A percentile compares a stretch with the other conserved stretches of the same genome.
phyloP scores from a whole-genome alignment of 2,888 invertebrate genomes.

The Ormyrus pomaceus region DNA sequence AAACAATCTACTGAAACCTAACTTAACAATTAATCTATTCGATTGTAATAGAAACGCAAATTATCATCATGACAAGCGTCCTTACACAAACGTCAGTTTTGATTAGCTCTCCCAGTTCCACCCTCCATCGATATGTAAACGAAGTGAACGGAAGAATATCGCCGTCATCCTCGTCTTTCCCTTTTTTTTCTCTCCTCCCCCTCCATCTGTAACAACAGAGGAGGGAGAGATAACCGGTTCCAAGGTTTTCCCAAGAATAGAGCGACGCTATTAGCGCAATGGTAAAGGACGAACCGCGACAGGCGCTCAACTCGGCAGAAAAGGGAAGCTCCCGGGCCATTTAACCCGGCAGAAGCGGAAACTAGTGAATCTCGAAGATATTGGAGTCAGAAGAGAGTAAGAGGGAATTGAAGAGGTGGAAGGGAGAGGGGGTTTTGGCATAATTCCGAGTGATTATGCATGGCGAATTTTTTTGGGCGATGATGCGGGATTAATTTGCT shows the following conservation, averaged over 20 bases:
- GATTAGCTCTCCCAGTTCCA: slow-evolving; percentile 18
- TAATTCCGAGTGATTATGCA: neutral
- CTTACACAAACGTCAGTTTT: slow-evolving; percentile 1
- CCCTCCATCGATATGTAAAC: slow-evolving; percentile 16
- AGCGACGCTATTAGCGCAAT: slow-evolving; percentile 30
- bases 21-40: slow-evolving; percentile 13
- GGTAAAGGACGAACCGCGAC: slow-evolving; percentile 15
- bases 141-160: slow-evolving; percentile 1
- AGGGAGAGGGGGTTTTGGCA: neutral
- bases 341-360: neutral
- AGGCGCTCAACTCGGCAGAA: slow-evolving; percentile 6
- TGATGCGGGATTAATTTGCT: too few species aligned
- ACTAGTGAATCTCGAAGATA: neutral
- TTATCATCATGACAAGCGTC: slow-evolving; percentile 25
- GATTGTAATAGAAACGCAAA: slow-evolving; percentile 14
- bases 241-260: neutral
- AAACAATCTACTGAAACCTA: neutral
- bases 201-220: neutral
- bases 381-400: neutral
- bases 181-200: slow-evolving; percentile 3
- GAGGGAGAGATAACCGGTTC: neutral
- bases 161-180: neutral
- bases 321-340: slow-evolving; percentile 21
- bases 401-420: neutral
- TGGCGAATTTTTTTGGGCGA: neutral